phyloP scores from a whole-genome alignment of 2,113 vertebrate species.

The Cynoglossus semilaevis region DNA sequence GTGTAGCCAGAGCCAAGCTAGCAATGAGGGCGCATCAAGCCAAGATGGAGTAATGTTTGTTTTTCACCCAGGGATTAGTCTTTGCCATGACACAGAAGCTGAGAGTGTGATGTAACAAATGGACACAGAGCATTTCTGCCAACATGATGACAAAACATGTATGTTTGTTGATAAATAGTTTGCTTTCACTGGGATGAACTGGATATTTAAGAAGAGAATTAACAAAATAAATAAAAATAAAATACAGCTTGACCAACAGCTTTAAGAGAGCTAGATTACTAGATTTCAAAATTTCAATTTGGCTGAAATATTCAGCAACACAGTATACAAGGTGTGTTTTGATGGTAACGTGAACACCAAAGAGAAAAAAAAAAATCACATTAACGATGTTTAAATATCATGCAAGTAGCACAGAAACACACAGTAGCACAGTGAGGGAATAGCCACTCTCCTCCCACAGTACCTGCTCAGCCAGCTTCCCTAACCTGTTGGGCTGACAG shows the following conservation, averaged over 20 bases:
- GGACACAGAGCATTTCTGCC: background rate
- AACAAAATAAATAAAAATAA: no score
- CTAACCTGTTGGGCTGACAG: slow-evolving; percentile 97
- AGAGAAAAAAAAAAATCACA: slow-evolving; percentile 12
- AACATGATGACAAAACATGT: background rate
- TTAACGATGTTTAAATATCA: slow-evolving; percentile 34
- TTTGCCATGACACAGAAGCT: background rate
- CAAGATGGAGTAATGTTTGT: slow-evolving; percentile 12
- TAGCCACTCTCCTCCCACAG: slow-evolving; percentile 60
- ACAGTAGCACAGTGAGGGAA: slow-evolving; percentile 41
- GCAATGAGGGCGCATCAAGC: slow-evolving; percentile 15
- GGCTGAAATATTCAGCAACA: no score
- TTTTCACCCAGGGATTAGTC: slow-evolving; percentile 1
- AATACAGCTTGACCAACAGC: no score
- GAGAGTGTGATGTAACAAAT: background rate
- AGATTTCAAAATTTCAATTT: no score
- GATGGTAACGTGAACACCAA: slow-evolving; percentile 11
- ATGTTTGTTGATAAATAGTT: no score
- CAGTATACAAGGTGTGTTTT: slow-evolving; percentile 1
- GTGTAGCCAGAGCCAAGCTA: slow-evolving; percentile 32
- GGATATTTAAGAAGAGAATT: no score
- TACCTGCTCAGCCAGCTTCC: slow-evolving; percentile 98
- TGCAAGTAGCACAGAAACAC: slow-evolving; percentile 30
- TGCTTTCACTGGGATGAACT: no score
- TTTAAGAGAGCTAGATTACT: no score